These are phyloP conservation scores for Trissolcus basalis DNA, from an alignment of 1,140 invertebrate genomes.

Conservation along the genomic window DNA sequence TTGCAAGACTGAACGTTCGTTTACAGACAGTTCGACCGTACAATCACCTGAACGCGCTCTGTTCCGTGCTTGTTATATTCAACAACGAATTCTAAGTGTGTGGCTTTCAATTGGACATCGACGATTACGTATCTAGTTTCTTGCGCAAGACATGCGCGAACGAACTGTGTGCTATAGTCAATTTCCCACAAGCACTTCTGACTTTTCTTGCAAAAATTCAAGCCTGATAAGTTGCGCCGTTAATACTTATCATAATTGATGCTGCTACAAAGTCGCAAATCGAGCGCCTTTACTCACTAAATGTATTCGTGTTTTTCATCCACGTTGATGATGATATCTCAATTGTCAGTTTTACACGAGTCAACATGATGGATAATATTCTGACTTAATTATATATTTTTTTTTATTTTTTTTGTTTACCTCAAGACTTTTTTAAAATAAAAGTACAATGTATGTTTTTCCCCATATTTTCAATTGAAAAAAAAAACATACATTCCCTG, in stretches of 20 bases:
- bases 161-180: constrained; percentile 25
- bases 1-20: no score
- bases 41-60: constrained; percentile 2
- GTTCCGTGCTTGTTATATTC: no score
- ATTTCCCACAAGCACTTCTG: constrained; percentile 54
- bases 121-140: constrained; percentile 27
- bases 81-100: not conserved
- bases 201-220: constrained; percentile 47
- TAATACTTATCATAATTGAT: constrained; percentile 27
- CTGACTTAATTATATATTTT: no score
- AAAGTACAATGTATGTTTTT: no score
- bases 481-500: no score
- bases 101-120: constrained; percentile 23
- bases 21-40: not conserved
- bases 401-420: no score
- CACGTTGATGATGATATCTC: constrained; percentile 32
- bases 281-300: no score
- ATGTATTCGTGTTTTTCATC: constrained; percentile 4
- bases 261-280: no score
- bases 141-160: constrained; percentile 30
- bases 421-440: no score
- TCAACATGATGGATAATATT: no score
- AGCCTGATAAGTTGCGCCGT: constrained; percentile 24
- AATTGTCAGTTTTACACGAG: constrained; percentile 13
- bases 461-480: no score